These are phyloP conservation scores for Silurus asotus DNA, from an alignment of 2,113 vertebrate species.

Conservation along the genomic window DNA sequence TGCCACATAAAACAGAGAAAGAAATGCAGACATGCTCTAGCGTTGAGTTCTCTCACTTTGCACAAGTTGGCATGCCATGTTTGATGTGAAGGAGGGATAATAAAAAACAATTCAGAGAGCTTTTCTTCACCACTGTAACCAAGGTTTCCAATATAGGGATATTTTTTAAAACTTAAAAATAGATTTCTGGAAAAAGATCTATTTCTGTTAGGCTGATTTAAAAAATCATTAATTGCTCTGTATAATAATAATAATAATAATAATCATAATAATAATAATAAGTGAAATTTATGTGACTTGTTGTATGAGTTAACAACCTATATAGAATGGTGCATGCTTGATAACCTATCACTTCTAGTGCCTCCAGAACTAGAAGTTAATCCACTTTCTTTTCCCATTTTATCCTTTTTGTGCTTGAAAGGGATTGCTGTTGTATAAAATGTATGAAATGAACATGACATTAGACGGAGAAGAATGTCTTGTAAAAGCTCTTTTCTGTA, in stretches of 20 bases:
- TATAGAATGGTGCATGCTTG: conserved; percentile 21
- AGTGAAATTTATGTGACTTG: too few relatives aligned
- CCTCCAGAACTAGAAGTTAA: conserved; percentile 33
- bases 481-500: not conserved
- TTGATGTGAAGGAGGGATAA: too few relatives aligned
- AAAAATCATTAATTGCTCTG: too few relatives aligned
- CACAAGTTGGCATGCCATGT: too few relatives aligned
- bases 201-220: not conserved
- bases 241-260: too few relatives aligned
- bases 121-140: not conserved
- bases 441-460: conserved; percentile 22
- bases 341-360: conserved; percentile 21
- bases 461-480: conserved; percentile 11
- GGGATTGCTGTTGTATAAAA: conserved; percentile 1
- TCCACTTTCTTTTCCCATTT: conserved; percentile 33
- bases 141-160: not conserved
- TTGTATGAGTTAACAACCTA: not conserved
- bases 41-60: too few relatives aligned
- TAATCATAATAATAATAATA: too few relatives aligned
- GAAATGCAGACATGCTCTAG: too few relatives aligned
- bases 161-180: not conserved
- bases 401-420: conserved; percentile 36
- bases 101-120: not conserved
- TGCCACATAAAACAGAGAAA: too few relatives aligned
- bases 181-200: not conserved